phyloP scores from a whole-genome alignment of 2,113 vertebrate species.

The Chionodraco myersi region DNA sequence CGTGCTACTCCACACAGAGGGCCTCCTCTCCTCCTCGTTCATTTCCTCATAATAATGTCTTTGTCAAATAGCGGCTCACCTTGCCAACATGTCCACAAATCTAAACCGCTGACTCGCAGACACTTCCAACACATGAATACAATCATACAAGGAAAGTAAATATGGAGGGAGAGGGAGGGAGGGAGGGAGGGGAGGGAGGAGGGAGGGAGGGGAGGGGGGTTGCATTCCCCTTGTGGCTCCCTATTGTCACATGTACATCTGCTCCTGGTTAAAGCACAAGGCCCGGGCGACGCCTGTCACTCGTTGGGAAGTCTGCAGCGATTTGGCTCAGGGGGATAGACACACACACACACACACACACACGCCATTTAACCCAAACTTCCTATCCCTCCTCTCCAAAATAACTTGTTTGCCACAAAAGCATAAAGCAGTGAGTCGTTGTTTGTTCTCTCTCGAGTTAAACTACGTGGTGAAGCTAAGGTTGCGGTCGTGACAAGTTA shows the following conservation, averaged over 20 bases:
- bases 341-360: conserved; percentile 20
- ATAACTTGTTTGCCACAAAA: conserved; percentile 38
- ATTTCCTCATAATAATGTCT: conserved; percentile 83
- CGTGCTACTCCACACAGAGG: conserved; percentile 69
- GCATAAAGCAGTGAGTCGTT: background rate
- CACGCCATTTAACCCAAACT: background rate
- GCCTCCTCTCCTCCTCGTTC: conserved; percentile 73
- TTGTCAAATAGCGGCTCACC: conserved; percentile 77
- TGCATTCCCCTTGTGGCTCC: conserved; percentile 87
- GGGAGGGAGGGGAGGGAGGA: conserved; percentile 56
- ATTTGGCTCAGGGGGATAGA: conserved; percentile 93
- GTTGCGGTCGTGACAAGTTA: background rate
- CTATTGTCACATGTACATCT: conserved; percentile 95
- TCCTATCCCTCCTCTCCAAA: conserved; percentile 27
- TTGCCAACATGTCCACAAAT: conserved; percentile 73
- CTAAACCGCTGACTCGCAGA: conserved; percentile 68
- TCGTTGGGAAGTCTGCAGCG: conserved; percentile 89
- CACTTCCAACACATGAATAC: conserved; percentile 70
- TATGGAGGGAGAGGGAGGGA: conserved; percentile 66
- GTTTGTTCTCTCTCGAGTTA: background rate
- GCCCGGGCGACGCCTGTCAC: conserved; percentile 90
- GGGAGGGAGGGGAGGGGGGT: conserved; percentile 44
- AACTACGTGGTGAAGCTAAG: background rate
- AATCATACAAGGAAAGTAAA: conserved; percentile 82
- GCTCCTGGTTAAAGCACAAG: conserved; percentile 91